Evolutionary conservation across 2,113 vertebrate species (phyloP), one percentile per base, ranked within the genome.

Genomic region (Perccottus glenii): DNA sequence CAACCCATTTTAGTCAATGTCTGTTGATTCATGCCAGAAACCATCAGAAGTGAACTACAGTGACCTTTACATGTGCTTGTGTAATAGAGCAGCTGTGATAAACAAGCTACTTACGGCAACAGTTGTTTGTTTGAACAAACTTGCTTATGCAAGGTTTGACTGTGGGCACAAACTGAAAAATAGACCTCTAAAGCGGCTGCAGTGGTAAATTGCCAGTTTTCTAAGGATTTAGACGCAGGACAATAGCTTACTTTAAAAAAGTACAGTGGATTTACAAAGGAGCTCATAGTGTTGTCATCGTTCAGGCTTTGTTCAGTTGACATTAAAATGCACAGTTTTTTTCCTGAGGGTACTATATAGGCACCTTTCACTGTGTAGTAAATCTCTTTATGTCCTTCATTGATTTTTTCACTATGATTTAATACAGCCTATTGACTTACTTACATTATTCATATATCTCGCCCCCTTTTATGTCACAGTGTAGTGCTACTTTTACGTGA

Each of bases 191-290:
- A 57, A 70, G 53, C 19, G 43, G 38, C 40, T 43, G 55, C 40
- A 42, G 33, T 3, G 5, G 53, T 52, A 67, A 70, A 77, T 70
- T 59, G 58, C 38, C 46, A 52, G 62, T 72, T 76, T 72, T 60
- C 42, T 59, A 56, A 74, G 38, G 60, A 42, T 42, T 27, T 15
- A 44, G 49, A 27, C 6, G 14, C 52, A 70, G 14, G 60, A 70
- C 43, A 70, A 61, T 70, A 50, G 60, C 50, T 69, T 8, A 14
- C 49, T 67, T 51, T 50, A 64, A 69, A 73, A 40, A 4, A 3
- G 11, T 42, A 43, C 45, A 42, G 19, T 27, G 19, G 19, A 15
- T 57, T 59, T 15, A 36, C 53, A 47, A 27, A 51, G n/a, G 27
- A 19, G 33, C 63, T 64, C 15, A 46, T 35, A 40, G 11, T 12